Evolutionary conservation across 1,140 invertebrate species (phyloP), one percentile per base, ranked within the genome.

Genomic region (Aradophagus sp.): DNA sequence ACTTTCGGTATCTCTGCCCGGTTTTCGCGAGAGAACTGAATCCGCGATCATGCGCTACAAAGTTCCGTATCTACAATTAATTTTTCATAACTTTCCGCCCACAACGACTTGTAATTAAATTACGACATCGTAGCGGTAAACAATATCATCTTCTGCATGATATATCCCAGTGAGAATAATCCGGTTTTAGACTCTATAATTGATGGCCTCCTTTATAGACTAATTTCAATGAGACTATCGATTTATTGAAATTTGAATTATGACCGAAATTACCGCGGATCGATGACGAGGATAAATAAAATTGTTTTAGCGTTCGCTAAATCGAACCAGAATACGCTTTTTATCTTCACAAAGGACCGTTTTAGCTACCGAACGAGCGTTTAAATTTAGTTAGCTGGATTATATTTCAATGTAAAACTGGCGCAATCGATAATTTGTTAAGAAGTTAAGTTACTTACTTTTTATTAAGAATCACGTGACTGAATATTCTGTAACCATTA

Each of bases 231-330:
- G 56, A 61, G 34, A 41, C 61, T 39, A 58, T 58, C 48, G 53
- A 71, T 71, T 72, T 72, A 61, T 66, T 66, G 69, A 66, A 70
- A 58, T 63, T 63, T 70, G 58, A 70, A 58, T 70, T 63, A 70
- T 63, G 26, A 35, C 31, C 39, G 20, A 52, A 70, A 63, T 63
- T 58, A 42, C 45, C 16, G 8, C 32, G 31, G 27, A 6, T 53
- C 35, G 19, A 52, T 58, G 36, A 20, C 11, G 31, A 34, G 1
- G 36, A 32, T 53, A 58, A 56, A 55, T 61, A 55, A 34, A 61
- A 59, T 48, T 52, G 35, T 66, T 66, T 50, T 23, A 16, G 15
- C 20, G 32, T 47, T 48, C 41, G 11, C 16, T 10, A n/a, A 27
- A 41, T 20, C 29, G 12, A 31, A 23, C 5, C 7, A 7, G 0